Percentiles rank a stretch among this genome's conserved stretches.
Evolutionary conservation across 2,888 invertebrate species (phyloP).

Genomic region (Drosophila meridionalis): DNA sequence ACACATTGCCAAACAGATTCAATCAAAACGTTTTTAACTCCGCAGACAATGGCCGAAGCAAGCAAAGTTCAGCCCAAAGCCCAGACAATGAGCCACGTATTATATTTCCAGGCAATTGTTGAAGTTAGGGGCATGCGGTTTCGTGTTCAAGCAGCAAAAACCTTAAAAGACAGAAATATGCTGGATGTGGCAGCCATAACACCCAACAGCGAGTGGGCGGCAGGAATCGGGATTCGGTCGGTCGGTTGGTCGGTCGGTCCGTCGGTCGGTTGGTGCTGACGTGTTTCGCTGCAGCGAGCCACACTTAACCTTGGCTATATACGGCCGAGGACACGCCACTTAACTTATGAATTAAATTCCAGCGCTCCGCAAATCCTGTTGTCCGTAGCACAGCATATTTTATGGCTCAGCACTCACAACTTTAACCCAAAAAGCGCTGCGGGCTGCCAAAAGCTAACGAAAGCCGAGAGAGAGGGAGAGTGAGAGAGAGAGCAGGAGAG

Average conservation of each 20-base stretch:
- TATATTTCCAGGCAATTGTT: conserved; percentile 64
- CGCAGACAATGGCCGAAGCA: conserved; percentile 31
- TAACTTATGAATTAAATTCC: conserved; percentile 76
- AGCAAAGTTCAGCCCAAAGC: conserved; percentile 45
- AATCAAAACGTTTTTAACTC: conserved; percentile 46
- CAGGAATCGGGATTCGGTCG: conserved; percentile 4
- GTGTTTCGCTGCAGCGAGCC: conserved; percentile 49
- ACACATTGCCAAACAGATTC: conserved; percentile 25
- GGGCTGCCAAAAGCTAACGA: conserved; percentile 16
- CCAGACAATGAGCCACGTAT: conserved; percentile 48
- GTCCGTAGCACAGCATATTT: conserved; percentile 43
- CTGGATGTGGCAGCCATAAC: conserved; percentile 26
- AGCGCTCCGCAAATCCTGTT: conserved; percentile 51
- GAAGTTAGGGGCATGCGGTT: conserved; percentile 31
- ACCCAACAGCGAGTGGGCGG: conserved; percentile 31
- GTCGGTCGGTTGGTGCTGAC: conserved; percentile 40
- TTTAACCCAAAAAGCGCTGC: conserved; percentile 61
- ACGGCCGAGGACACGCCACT: conserved; percentile 75
- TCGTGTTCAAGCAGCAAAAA: conserved; percentile 68
- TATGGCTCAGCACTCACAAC: conserved; percentile 46
- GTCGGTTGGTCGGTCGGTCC: neutral
- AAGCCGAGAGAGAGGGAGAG: neutral
- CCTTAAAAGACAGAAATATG: conserved; percentile 34
- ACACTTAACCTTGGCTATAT: conserved; percentile 76
- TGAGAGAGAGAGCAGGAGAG: conserved; percentile 2